These are phyloP conservation scores for Drosophila arizonae DNA, from an alignment of 1,140 invertebrate species.

Conservation along the genomic window DNA sequence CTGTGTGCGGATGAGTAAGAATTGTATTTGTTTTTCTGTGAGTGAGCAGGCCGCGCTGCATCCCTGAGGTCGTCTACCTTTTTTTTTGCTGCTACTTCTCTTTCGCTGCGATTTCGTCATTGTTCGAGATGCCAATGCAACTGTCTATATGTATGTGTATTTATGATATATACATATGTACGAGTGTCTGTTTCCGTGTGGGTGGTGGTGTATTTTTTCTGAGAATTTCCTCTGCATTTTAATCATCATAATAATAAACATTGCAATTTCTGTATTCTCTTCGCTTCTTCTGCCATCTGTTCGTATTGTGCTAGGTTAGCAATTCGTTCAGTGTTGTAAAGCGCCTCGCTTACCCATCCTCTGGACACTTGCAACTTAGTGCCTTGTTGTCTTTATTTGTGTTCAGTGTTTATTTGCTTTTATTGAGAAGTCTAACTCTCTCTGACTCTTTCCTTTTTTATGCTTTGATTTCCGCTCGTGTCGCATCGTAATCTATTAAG, in stretches of 20 bases:
- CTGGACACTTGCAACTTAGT: slow-evolving; percentile 2
- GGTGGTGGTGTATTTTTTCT: neutral
- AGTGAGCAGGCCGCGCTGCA: slow-evolving; percentile 25
- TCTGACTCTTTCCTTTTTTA: neutral
- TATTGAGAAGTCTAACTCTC: neutral
- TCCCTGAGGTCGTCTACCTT: slow-evolving; percentile 71
- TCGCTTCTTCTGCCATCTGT: neutral
- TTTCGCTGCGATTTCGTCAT: slow-evolving; percentile 47
- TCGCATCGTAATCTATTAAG: slow-evolving; percentile 67
- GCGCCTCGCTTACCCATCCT: neutral
- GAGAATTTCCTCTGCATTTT: slow-evolving; percentile 4
- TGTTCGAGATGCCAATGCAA: slow-evolving; percentile 38
- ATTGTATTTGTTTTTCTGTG: neutral
- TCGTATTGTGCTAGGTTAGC: slow-evolving; percentile 47
- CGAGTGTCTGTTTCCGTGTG: slow-evolving; percentile 6
- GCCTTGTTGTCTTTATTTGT: neutral
- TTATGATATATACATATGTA: neutral
- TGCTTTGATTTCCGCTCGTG: slow-evolving; percentile 23
- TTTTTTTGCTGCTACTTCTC: slow-evolving; percentile 20
- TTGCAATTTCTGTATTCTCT: neutral
- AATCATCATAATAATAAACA: slow-evolving; percentile 11
- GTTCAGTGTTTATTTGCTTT: neutral
- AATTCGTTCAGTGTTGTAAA: neutral
- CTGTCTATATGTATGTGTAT: slow-evolving; percentile 4
- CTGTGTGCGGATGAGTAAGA: slow-evolving; percentile 1